These are phyloP conservation scores for Protophormia terraenovae DNA, from an alignment of 2,888 invertebrate genomes.

Conservation along the genomic window DNA sequence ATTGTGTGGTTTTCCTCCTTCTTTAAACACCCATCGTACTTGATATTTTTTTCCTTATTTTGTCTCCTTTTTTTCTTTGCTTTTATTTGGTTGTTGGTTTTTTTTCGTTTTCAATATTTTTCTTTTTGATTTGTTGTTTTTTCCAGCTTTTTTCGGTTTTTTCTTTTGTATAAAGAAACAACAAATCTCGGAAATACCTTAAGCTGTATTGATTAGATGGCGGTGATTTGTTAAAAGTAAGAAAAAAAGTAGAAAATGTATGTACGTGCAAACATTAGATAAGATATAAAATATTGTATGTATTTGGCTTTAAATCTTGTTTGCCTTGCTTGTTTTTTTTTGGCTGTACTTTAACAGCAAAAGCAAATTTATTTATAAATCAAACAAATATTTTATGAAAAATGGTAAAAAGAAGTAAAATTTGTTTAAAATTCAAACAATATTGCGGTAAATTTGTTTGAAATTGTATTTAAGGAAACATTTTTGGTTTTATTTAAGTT, in stretches of 20 bases:
- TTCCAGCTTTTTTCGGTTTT: background rate
- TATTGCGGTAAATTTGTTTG: background rate
- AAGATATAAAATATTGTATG: slow-evolving; percentile 25
- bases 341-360: background rate
- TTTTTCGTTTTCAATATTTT: slow-evolving; percentile 25
- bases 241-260: background rate
- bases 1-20: slow-evolving; percentile 25
- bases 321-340: background rate
- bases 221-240: slow-evolving; percentile 61
- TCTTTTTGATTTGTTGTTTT: slow-evolving; percentile 19
- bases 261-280: slow-evolving; percentile 41
- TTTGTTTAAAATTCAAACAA: background rate
- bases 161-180: slow-evolving; percentile 12
- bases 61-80: background rate
- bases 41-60: background rate
- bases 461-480: background rate
- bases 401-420: background rate
- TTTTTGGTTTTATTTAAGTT: background rate
- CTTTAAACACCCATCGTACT: background rate
- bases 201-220: slow-evolving; percentile 66
- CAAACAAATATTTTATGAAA: slow-evolving; percentile 4
- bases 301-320: slow-evolving; percentile 10
- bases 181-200: slow-evolving; percentile 66
- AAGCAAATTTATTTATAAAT: background rate
- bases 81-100: slow-evolving; percentile 26